Evolutionary conservation across 2,113 vertebrate genomes (phyloP).

Genomic region (Galeopterus variegatus): DNA sequence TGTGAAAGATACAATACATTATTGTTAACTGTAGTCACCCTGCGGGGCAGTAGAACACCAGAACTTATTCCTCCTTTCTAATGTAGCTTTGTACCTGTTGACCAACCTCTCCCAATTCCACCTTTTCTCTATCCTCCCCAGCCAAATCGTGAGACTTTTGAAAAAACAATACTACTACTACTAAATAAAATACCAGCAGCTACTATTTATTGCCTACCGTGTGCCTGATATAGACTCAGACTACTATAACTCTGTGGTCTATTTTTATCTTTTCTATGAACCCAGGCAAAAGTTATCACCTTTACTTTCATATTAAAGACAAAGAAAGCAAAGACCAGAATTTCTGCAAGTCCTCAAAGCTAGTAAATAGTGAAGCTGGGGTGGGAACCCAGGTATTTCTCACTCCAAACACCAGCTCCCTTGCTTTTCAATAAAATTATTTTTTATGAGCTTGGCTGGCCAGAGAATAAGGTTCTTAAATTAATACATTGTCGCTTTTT

Average conservation of each 20-base stretch:
- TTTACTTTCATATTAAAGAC: slow-evolving; percentile 44
- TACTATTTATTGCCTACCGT: neutral
- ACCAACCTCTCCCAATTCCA: too few species aligned
- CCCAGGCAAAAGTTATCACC: neutral
- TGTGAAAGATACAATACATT: too few species aligned
- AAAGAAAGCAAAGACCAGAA: neutral
- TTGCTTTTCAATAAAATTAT: slow-evolving; percentile 12
- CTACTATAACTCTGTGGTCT: neutral
- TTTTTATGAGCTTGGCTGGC: neutral
- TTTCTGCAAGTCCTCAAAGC: neutral
- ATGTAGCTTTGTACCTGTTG: too few species aligned
- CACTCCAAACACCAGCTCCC: neutral
- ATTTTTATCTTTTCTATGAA: slow-evolving; percentile 18
- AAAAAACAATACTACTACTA: neutral
- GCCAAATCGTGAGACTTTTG: neutral
- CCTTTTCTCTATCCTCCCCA: too few species aligned
- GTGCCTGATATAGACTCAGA: neutral
- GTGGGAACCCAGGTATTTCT: neutral
- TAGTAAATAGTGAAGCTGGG: neutral
- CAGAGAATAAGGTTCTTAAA: neutral
- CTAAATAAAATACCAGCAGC: neutral
- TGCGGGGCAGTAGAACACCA: too few species aligned
- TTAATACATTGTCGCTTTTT: slow-evolving; percentile 48
- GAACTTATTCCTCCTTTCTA: too few species aligned
- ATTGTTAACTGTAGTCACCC: too few species aligned